Percentiles rank a stretch among this genome's conserved stretches.
phyloP scores from a whole-genome alignment of 2,113 vertebrate genomes.

The Nicator chloris region DNA sequence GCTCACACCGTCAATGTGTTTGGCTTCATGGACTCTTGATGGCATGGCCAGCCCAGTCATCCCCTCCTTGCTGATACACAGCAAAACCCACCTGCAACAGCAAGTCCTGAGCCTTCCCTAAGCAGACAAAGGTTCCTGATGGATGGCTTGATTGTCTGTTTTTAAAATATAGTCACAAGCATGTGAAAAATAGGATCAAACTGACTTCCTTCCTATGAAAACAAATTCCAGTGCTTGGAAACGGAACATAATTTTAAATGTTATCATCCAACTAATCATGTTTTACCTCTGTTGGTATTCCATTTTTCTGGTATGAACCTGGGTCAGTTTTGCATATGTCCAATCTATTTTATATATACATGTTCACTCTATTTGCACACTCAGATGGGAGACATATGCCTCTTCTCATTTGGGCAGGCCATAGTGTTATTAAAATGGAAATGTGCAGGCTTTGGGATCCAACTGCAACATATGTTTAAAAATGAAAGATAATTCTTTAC shows the following conservation, averaged over 20 bases:
- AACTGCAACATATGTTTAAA: slow-evolving; percentile 60
- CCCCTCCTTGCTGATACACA: background rate
- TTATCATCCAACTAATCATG: slow-evolving; percentile 22
- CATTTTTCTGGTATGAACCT: slow-evolving; percentile 30
- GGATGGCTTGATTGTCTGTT: background rate
- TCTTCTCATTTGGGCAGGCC: slow-evolving; percentile 61
- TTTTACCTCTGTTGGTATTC: slow-evolving; percentile 40
- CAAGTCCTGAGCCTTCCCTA: background rate
- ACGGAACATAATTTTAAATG: slow-evolving; percentile 3
- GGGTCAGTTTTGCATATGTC: slow-evolving; percentile 64
- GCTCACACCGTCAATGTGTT: background rate
- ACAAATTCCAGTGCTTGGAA: slow-evolving; percentile 10
- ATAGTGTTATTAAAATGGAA: slow-evolving; percentile 68
- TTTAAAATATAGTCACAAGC: background rate
- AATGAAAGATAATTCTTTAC: slow-evolving; percentile 69
- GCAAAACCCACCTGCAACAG: background rate
- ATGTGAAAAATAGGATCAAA: background rate
- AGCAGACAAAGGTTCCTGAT: background rate
- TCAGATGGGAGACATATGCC: slow-evolving; percentile 62
- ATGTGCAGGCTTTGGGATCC: slow-evolving; percentile 34
- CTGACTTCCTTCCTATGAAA: background rate
- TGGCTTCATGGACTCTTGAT: background rate
- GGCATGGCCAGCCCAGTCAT: background rate
- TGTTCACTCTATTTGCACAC: slow-evolving; percentile 63
- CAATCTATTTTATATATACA: slow-evolving; percentile 61